Percentiles rank a stretch among this genome's conserved stretches.
phyloP scores from a whole-genome alignment of 2,113 vertebrate genomes.

The Sander lucioperca region DNA sequence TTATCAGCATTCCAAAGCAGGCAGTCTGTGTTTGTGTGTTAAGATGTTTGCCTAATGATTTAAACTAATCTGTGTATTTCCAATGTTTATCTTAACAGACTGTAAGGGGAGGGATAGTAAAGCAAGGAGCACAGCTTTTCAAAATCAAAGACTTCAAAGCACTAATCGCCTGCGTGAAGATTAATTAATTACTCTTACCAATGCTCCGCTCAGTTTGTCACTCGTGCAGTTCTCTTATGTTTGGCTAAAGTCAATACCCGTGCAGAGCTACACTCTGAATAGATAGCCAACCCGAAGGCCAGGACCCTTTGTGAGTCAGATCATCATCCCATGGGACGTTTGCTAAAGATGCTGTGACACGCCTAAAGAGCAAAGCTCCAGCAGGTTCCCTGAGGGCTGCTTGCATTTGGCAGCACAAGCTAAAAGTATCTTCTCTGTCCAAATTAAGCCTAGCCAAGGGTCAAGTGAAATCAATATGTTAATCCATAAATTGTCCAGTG shows the following conservation, averaged over 20 bases:
- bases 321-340: slow-evolving; percentile 67
- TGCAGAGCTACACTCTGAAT: slow-evolving; percentile 54
- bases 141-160: slow-evolving; percentile 82
- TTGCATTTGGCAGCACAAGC: slow-evolving; percentile 72
- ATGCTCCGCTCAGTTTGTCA: slow-evolving; percentile 57
- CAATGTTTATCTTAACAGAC: slow-evolving; percentile 78
- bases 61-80: slow-evolving; percentile 82
- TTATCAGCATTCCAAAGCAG: slow-evolving; percentile 77
- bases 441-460: slow-evolving; percentile 77
- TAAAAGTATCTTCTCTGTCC: slow-evolving; percentile 68
- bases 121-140: slow-evolving; percentile 69
- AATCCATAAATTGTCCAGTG: slow-evolving; percentile 83
- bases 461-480: slow-evolving; percentile 86
- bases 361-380: slow-evolving; percentile 66
- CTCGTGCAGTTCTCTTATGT: slow-evolving; percentile 27
- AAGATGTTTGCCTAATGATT: slow-evolving; percentile 81
- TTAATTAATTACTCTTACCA: slow-evolving; percentile 74
- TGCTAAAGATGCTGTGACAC: slow-evolving; percentile 75
- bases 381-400: slow-evolving; percentile 57
- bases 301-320: slow-evolving; percentile 56
- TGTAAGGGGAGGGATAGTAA: slow-evolving; percentile 67
- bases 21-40: slow-evolving; percentile 67
- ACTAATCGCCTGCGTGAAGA: slow-evolving; percentile 75
- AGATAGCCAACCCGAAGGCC: slow-evolving; percentile 62
- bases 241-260: slow-evolving; percentile 64